phyloP scores from a whole-genome alignment of 2,113 vertebrate species.

The Xiphorhynchus elegans region DNA sequence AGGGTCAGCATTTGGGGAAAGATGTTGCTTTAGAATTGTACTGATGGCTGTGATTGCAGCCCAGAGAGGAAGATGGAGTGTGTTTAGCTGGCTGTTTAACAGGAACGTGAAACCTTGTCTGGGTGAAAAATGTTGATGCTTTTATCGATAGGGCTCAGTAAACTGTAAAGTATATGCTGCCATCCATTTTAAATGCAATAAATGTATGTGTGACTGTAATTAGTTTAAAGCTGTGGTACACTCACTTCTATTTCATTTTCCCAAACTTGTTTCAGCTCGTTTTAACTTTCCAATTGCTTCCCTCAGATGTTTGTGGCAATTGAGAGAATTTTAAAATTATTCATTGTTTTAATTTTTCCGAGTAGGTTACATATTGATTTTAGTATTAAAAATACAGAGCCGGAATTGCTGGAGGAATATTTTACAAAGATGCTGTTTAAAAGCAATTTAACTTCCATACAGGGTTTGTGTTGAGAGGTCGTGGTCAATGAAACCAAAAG shows the following conservation, averaged over 20 bases:
- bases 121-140: conserved; percentile 58
- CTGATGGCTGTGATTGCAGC: background rate
- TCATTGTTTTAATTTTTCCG: background rate
- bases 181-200: conserved; percentile 24
- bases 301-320: background rate
- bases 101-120: conserved; percentile 38
- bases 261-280: background rate
- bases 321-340: background rate
- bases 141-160: conserved; percentile 56
- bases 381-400: background rate
- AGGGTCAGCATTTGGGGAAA: background rate
- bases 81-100: background rate
- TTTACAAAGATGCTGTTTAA: background rate
- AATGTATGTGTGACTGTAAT: background rate
- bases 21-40: background rate
- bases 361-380: background rate
- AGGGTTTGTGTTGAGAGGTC: background rate
- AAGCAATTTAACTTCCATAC: background rate
- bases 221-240: background rate
- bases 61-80: background rate
- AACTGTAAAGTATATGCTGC: conserved; percentile 30
- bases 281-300: background rate
- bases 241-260: background rate
- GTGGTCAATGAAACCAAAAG: background rate
- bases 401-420: background rate